Base-by-base conservation (phyloP, 2,113 vertebrate genomes). In the Oostethus manadensis region DNA sequence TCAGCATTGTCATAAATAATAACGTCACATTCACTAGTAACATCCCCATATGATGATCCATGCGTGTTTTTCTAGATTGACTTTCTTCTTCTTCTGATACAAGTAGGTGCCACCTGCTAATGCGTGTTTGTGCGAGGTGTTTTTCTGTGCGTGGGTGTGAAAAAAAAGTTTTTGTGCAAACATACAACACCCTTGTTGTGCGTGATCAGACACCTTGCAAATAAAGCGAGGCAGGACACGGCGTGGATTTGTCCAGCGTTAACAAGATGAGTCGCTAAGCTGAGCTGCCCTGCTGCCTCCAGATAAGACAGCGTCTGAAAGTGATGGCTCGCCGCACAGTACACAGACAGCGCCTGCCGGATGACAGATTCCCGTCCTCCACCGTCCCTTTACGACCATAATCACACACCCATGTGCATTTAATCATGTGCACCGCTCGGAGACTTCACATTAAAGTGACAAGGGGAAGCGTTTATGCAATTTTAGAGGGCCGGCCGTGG, bases 251-350 rank as follows among this genome's bases (percentile, higher is more conserved):
- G 48, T 15, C 20, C 20, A 6, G 48, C 11, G 26, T 29, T n/a
- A 33, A 2, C 18, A 13, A n/a, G 49, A 26, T 14, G 14, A 51
- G 16, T 10, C 6, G 29, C 62, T 22, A 23, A 56, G 58, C 71
- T 61, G 56, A 80, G 76, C 76, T 78, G 81, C 70, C 68, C 81
- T 78, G 74, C 74, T 68, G 67, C 60, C 71, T 73, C 53, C 79
- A 78, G 77, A 82, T 82, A 73, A 79, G 78, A 81, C 62, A 65
- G 71, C 58, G 73, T 58, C 51, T 61, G 65, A 51, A 79, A 76
- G 74, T 79, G 70, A 79, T 35, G 61, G 54, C 68, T 71, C 49
- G 33, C 53, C 18, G 57, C 45, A 18, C 22, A 18, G 71, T 55
- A 58, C 18, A 56, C 68, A 64, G 60, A 61, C 75, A 64, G 63